A percentile compares a stretch with the other conserved stretches of the same genome.
These are phyloP conservation scores for Trichopria drosophilae DNA, from an alignment of 2,888 invertebrate genomes.

Conservation along the genomic window DNA sequence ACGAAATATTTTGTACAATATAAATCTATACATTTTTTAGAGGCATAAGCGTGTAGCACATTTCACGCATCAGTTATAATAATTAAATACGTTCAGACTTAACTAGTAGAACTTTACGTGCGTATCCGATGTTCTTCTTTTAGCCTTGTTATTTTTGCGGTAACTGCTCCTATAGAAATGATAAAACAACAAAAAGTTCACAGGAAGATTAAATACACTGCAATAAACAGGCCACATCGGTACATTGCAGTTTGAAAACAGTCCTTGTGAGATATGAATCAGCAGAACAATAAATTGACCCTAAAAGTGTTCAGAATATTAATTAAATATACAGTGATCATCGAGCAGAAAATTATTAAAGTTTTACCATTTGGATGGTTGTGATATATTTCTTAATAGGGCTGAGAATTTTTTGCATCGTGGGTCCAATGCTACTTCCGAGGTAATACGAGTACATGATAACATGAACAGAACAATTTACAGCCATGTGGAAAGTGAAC, in stretches of 20 bases:
- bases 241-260: conserved; percentile 62
- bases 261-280: conserved; percentile 60
- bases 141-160: too few relatives aligned
- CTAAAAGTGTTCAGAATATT: too few relatives aligned
- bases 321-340: too few relatives aligned
- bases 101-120: too few relatives aligned
- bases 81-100: too few relatives aligned
- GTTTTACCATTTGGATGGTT: conserved; percentile 69
- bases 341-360: too few relatives aligned
- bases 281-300: conserved; percentile 68
- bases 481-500: conserved; percentile 64
- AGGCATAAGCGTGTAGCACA: too few relatives aligned
- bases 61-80: too few relatives aligned
- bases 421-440: conserved; percentile 63
- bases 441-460: conserved; percentile 77
- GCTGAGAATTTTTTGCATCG: conserved; percentile 60
- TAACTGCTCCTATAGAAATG: conserved; percentile 69
- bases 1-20: too few relatives aligned
- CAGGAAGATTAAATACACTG: conserved; percentile 63
- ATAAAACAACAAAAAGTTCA: conserved; percentile 71
- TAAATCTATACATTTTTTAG: too few relatives aligned
- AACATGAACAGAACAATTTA: conserved; percentile 70
- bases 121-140: too few relatives aligned
- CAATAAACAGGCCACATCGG: conserved; percentile 59
- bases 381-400: conserved; percentile 64